Evolutionary conservation across 2,797 vertebrate species (phyloP), one percentile per base, ranked within the genome.

Genomic region (Zenarchopterus dispar): DNA sequence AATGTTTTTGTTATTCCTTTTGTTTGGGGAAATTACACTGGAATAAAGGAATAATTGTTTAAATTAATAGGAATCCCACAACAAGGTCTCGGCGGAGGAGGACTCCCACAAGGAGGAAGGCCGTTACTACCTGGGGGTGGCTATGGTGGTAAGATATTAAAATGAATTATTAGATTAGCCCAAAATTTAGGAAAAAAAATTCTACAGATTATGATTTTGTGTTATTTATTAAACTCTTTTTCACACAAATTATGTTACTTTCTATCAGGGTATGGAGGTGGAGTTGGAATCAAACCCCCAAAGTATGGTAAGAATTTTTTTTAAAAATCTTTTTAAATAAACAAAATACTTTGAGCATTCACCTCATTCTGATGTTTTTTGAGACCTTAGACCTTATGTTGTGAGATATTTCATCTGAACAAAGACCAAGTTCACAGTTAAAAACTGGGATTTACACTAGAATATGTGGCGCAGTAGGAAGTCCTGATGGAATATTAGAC

Each of bases 261-360:
- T 3, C 19, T 39, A n/a, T 48, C 68, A 88, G 86, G 69, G 65
- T 87, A 77, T 56, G 82, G 81, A 51, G 19, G 36, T 51, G 73
- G 73, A 52, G 58, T 79, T 61, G 85, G 73, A 62, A 59, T 70
- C 60, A 87, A 86, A 77, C 73, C 80, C 1, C 78, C 80, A 0
- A 88, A 88, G 19, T 88, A 85, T 41, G 82, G 85, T 88, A 56
- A 65, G 63, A 1, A n/a, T n/a, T 36, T 58, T 53, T 53, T 9
- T 43, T 13, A 10, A 50, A 46, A 6, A 16, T 18, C 36, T 44
- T 13, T 48, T 26, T 16, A 1, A 17, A 33, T 15, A 15, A 5
- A 4, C 57, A 2, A 26, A 41, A 15, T 41, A 43, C 22, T 31
- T 10, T 5, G 19, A 26, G 47, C 5, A 43, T 22, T 22, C 23